phyloP scores from a whole-genome alignment of 1,140 invertebrate species.

The Phocides pigmalion region DNA sequence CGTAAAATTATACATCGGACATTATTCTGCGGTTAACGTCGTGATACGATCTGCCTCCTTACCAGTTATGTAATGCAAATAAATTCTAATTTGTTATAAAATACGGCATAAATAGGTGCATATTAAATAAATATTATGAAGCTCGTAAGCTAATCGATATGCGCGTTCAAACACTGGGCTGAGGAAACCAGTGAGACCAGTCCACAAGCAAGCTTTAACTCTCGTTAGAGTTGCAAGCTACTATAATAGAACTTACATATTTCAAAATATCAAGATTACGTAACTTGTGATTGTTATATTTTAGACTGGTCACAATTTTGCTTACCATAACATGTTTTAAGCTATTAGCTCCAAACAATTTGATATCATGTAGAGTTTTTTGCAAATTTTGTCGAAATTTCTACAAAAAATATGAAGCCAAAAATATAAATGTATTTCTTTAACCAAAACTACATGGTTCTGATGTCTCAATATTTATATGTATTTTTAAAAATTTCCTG shows the following conservation, averaged over 20 bases:
- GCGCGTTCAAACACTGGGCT: conserved; percentile 16
- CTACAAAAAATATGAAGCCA: too few species aligned
- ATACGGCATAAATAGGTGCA: conserved; percentile 19
- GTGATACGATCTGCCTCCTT: conserved; percentile 18
- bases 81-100: conserved; percentile 13
- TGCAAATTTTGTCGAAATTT: too few species aligned
- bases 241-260: background rate
- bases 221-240: conserved; percentile 27
- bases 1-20: conserved; percentile 15
- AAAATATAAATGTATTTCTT: too few species aligned
- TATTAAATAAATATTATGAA: conserved; percentile 17
- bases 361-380: too few species aligned
- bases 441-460: too few species aligned
- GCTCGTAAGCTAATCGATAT: conserved; percentile 28
- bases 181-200: conserved; percentile 52
- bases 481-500: too few species aligned
- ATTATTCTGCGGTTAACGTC: conserved; percentile 21
- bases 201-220: conserved; percentile 36
- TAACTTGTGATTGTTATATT: background rate
- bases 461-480: too few species aligned
- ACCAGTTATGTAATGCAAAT: conserved; percentile 25
- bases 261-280: conserved; percentile 5
- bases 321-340: too few species aligned
- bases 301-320: too few species aligned
- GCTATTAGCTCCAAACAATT: too few species aligned